Evolutionary conservation across 2,888 invertebrate species (phyloP).

Genomic region (Aphrophora alni): DNA sequence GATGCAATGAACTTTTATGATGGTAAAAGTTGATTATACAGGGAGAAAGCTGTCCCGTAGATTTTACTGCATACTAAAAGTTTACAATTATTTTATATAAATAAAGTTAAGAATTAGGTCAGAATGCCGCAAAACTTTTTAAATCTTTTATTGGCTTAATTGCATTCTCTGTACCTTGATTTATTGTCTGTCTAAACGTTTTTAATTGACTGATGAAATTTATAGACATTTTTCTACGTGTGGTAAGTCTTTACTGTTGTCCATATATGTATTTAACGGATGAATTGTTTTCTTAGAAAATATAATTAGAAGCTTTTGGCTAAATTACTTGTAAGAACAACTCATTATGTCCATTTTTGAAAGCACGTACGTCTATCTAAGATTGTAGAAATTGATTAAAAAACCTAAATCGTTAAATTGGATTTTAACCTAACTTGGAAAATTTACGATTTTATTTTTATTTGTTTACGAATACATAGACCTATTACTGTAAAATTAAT

Average conservation of each 20-base stretch:
- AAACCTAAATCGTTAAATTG: no score
- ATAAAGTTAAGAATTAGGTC: background rate
- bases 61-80: background rate
- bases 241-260: background rate
- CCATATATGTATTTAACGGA: background rate
- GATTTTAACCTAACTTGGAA: no score
- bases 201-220: background rate
- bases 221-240: background rate
- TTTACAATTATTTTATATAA: background rate
- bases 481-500: no score
- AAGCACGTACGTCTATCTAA: background rate
- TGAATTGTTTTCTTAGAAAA: background rate
- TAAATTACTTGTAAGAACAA: background rate
- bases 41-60: conserved; percentile 22
- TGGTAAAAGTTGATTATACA: conserved; percentile 24
- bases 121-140: background rate
- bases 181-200: background rate
- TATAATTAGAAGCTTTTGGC: background rate
- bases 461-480: no score
- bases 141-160: background rate
- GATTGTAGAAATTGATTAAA: no score
- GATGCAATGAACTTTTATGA: background rate
- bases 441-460: no score
- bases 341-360: background rate
- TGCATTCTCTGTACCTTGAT: background rate